Conservation (phyloP, 1,140 invertebrate species). For the Ladona fulva region DNA sequence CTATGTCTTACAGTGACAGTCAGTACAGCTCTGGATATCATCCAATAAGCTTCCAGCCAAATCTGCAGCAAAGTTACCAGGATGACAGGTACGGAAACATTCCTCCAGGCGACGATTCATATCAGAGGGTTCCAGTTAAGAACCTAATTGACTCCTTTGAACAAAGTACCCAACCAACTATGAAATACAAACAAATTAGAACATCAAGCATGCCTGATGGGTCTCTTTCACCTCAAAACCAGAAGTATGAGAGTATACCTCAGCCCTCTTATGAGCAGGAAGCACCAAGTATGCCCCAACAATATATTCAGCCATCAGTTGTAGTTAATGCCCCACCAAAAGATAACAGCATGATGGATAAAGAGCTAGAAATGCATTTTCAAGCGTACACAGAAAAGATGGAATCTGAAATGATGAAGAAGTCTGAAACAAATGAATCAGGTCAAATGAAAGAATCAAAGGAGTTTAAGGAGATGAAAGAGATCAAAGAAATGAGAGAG, state of each 20-base stretch:
- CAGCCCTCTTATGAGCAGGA: too few species aligned
- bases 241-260: too few species aligned
- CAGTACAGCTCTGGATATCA: neutral
- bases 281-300: too few species aligned
- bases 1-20: neutral
- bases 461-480: neutral
- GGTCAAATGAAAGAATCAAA: neutral
- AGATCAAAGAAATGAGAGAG: neutral
- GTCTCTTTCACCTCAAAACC: neutral
- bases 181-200: constrained; percentile 45
- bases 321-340: too few species aligned
- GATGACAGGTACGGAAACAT: neutral
- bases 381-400: too few species aligned
- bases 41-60: neutral
- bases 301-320: too few species aligned
- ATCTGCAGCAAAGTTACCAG: neutral
- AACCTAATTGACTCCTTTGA: constrained; percentile 54
- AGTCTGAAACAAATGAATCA: neutral
- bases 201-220: too few species aligned
- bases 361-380: too few species aligned
- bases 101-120: constrained; percentile 33
- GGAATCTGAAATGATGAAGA: too few species aligned
- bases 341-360: too few species aligned
- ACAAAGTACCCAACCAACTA: constrained; percentile 43
- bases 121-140: constrained; percentile 51